Base-by-base conservation (phyloP, 2,113 vertebrate genomes). In the Lepisosteus oculatus region DNA sequence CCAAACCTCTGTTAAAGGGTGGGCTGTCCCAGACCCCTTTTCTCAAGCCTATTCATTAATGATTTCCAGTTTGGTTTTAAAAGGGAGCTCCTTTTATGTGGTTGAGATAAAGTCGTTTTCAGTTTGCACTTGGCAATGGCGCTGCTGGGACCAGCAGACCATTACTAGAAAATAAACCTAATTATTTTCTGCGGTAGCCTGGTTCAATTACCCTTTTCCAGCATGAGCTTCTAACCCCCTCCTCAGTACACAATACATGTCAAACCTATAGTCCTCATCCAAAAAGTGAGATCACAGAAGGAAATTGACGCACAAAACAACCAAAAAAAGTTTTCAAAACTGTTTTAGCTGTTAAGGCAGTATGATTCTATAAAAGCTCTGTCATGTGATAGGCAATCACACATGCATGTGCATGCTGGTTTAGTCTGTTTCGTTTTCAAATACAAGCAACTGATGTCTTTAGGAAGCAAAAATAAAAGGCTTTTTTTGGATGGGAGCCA, bases 141-240 rank as follows among this genome's bases (percentile, higher is more conserved):
- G 78, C 78, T 72, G 82, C 75, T 73, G 69, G 69, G 77, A 76
- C 83, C 82, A 88, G 77, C 74, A 78, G 77, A 84, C 85, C 85
- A 86, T 85, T 85, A 85, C 81, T 44, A 86, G 80, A 86, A 87
- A 88, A 89, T 87, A 85, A 86, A 85, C 84, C 73, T 81, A 86
- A 89, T 88, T 87, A 86, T 87, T 87, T 84, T 88, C 79, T 83
- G 74, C 79, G 78, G 78, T 6, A 72, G 81, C 74, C 63, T 73
- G 8, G 57, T n/a, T 59, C 65, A 63, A 82, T 70, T 44, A 68
- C 76, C 72, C 72, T 77, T 77, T 79, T 74, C 43, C 41, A 75
- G 81, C 75, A 72, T 72, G 75, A 77, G 79, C 78, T 86, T 51
- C 9, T 51, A 51, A 51, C 47, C 47, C 47, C 47, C 47, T 51